phyloP scores from a whole-genome alignment of 2,888 invertebrate species.

The Phengaris alcon region DNA sequence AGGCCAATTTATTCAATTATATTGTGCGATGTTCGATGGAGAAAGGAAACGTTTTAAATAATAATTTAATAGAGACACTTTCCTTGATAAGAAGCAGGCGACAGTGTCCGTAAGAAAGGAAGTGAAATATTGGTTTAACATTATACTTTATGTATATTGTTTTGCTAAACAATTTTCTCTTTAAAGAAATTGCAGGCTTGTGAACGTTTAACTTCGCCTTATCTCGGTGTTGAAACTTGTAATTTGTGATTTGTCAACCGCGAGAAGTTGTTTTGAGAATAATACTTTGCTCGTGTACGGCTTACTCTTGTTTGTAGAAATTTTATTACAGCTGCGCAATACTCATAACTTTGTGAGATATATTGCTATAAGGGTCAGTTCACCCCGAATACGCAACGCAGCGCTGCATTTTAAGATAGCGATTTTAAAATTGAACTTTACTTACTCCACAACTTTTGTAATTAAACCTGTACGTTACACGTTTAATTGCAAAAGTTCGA shows the following conservation, averaged over 20 bases:
- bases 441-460: too few relatives aligned
- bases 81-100: slow-evolving; percentile 13
- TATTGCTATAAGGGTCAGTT: too few relatives aligned
- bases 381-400: too few relatives aligned
- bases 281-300: background rate
- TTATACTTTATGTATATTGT: slow-evolving; percentile 16
- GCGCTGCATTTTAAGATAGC: too few relatives aligned
- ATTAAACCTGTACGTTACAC: too few relatives aligned
- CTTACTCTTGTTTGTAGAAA: background rate
- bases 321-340: background rate
- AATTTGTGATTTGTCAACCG: slow-evolving; percentile 17
- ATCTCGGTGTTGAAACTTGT: slow-evolving; percentile 14
- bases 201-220: slow-evolving; percentile 4
- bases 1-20: background rate
- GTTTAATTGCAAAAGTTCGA: too few relatives aligned
- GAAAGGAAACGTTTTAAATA: background rate
- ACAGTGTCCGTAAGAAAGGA: background rate
- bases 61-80: slow-evolving; percentile 13
- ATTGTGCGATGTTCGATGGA: background rate
- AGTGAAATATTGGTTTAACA: slow-evolving; percentile 14
- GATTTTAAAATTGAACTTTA: too few relatives aligned
- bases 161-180: slow-evolving; percentile 9
- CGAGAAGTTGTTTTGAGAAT: background rate
- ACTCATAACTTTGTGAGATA: slow-evolving; percentile 2
- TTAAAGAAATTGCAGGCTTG: background rate